Percentiles rank a stretch among this genome's conserved stretches.
Conservation (phyloP, 2,797 vertebrate species). For the Platalea minor region DNA sequence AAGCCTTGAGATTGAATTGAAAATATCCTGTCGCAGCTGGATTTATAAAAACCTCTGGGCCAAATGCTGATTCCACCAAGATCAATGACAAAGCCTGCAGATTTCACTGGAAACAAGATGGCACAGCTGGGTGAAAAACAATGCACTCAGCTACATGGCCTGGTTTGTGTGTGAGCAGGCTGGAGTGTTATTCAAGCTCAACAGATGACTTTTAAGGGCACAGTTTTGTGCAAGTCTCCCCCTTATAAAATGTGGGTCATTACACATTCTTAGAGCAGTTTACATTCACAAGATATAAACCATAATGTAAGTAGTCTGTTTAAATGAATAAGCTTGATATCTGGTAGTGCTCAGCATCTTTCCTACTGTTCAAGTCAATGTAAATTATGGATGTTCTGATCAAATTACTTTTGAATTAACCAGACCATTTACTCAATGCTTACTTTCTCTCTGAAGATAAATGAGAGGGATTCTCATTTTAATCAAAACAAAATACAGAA, state of each 20-base stretch:
- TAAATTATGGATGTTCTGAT: constrained; percentile 48
- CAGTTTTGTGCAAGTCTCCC: background rate
- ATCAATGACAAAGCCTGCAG: background rate
- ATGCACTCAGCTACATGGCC: fast-evolving
- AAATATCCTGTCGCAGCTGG: background rate
- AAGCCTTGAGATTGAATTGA: background rate
- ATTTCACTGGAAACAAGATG: background rate
- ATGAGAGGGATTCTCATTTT: constrained; percentile 36
- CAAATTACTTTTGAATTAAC: constrained; percentile 55
- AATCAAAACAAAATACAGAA: constrained; percentile 49
- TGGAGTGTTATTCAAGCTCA: background rate
- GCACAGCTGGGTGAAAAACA: background rate
- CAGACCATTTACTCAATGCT: constrained; percentile 41
- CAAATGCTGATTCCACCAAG: background rate
- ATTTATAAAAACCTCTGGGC: background rate
- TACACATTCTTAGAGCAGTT: background rate
- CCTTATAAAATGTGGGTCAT: background rate
- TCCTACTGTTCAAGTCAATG: constrained; percentile 7
- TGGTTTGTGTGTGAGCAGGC: background rate
- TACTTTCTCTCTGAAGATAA: constrained; percentile 32
- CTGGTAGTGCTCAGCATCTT: constrained; percentile 12
- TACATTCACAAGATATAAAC: background rate
- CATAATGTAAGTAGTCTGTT: background rate
- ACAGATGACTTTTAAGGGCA: background rate
- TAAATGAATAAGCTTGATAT: background rate